A percentile compares a stretch with the other conserved stretches of the same genome.
These are phyloP conservation scores for Muschampia staudingeri DNA, from an alignment of 2,888 invertebrate species.

Conservation along the genomic window DNA sequence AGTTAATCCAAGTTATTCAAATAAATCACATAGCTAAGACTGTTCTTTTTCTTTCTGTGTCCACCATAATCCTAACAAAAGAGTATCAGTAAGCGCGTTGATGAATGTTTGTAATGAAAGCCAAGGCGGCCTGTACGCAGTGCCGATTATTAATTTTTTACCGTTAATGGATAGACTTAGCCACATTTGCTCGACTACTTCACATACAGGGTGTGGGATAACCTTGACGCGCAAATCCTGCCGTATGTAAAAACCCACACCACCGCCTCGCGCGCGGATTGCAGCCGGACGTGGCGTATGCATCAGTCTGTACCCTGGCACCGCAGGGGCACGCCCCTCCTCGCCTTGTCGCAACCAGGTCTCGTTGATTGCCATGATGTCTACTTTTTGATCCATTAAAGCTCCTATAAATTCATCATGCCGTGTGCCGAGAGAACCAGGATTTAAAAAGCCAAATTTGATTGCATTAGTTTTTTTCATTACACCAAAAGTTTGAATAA, in stretches of 20 bases:
- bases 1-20: no score
- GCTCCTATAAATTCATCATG: conserved; percentile 16
- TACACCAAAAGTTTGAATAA: no score
- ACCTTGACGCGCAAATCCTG: neutral
- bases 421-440: conserved; percentile 7
- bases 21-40: no score
- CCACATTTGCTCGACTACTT: conserved; percentile 64
- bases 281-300: neutral
- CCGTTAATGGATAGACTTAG: conserved; percentile 36
- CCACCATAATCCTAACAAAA: no score
- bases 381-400: neutral
- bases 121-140: conserved; percentile 53
- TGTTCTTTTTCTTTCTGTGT: no score
- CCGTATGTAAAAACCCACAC: neutral
- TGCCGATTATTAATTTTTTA: conserved; percentile 37
- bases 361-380: conserved; percentile 12
- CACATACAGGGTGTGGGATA: neutral
- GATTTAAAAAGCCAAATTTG: conserved; percentile 9
- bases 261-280: neutral
- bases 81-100: conserved; percentile 31
- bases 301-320: conserved; percentile 1
- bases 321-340: neutral
- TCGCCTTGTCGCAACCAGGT: conserved; percentile 15
- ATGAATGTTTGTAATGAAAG: conserved; percentile 29
- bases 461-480: no score